Percentiles rank a stretch among this genome's conserved stretches.
Evolutionary conservation across 2,888 invertebrate species (phyloP).

Genomic region (Cordilura impudica): DNA sequence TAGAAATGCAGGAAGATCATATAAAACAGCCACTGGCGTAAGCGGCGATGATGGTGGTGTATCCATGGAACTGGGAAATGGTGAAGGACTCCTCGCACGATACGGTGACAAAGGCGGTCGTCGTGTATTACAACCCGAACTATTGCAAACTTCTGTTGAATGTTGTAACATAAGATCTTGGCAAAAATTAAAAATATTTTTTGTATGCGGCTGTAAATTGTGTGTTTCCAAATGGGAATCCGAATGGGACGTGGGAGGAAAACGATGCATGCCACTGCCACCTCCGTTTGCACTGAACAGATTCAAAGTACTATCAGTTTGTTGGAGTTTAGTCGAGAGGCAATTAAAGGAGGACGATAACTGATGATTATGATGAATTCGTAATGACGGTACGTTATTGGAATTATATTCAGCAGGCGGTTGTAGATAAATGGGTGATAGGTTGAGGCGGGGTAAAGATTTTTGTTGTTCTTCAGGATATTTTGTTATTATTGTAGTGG

Average conservation of each 20-base stretch:
- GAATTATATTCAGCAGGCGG: conserved; percentile 67
- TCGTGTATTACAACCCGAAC: conserved; percentile 67
- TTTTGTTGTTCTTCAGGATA: conserved; percentile 65
- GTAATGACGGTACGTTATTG: conserved; percentile 7
- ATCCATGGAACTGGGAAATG: conserved; percentile 73
- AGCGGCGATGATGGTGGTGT: conserved; percentile 75
- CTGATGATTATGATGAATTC: conserved; percentile 62
- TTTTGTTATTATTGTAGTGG: conserved; percentile 27
- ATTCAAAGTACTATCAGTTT: conserved; percentile 34
- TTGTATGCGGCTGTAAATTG: conserved; percentile 67
- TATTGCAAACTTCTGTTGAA: conserved; percentile 47
- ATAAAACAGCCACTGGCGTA: conserved; percentile 80
- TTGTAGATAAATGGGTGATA: conserved; percentile 72
- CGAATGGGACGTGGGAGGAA: conserved; percentile 71
- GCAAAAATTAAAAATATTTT: conserved; percentile 75
- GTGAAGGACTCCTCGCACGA: conserved; percentile 73
- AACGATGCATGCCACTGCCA: conserved; percentile 65
- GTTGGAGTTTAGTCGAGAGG: conserved; percentile 58
- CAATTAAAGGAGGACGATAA: conserved; percentile 75
- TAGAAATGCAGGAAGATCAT: conserved; percentile 81
- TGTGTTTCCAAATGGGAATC: conserved; percentile 74
- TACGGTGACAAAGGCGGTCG: conserved; percentile 75
- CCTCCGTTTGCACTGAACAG: conserved; percentile 56
- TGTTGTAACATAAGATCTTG: conserved; percentile 72
- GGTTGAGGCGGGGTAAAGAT: conserved; percentile 68